Evolutionary conservation across 2,113 vertebrate species (phyloP).

Genomic region (Pterocles burchelli): DNA sequence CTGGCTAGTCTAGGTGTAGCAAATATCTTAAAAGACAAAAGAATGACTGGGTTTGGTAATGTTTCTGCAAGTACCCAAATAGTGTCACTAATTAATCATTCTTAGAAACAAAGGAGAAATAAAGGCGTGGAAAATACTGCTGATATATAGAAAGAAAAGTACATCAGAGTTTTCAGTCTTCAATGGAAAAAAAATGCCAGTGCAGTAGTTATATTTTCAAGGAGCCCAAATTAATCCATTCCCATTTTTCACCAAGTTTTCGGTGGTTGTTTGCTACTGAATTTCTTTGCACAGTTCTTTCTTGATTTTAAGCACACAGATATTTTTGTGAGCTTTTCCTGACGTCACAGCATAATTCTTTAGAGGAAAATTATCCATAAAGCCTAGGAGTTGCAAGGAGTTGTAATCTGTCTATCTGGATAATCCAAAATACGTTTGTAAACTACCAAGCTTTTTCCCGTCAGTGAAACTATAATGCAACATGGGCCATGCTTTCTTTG

Average conservation of each 20-base stretch:
- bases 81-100: not conserved
- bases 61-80: not conserved
- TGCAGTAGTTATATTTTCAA: not conserved
- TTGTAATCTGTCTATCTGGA: not conserved
- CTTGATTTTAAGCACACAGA: not conserved
- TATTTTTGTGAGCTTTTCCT: not conserved
- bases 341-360: not conserved
- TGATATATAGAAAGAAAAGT: not conserved
- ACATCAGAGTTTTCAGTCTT: not conserved
- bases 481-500: not conserved
- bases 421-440: not conserved
- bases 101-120: slow-evolving; percentile 3
- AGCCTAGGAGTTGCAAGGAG: not conserved
- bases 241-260: not conserved
- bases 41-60: not conserved
- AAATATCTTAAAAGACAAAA: not conserved
- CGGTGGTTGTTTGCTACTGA: accelerated
- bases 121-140: not conserved
- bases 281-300: not conserved
- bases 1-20: not conserved
- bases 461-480: not conserved
- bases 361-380: not conserved
- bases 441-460: not conserved
- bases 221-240: not conserved
- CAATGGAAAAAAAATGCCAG: not conserved